Evolutionary conservation across 2,797 vertebrate species (phyloP), one percentile per base, ranked within the genome.

Genomic region (Anguilla anguilla): DNA sequence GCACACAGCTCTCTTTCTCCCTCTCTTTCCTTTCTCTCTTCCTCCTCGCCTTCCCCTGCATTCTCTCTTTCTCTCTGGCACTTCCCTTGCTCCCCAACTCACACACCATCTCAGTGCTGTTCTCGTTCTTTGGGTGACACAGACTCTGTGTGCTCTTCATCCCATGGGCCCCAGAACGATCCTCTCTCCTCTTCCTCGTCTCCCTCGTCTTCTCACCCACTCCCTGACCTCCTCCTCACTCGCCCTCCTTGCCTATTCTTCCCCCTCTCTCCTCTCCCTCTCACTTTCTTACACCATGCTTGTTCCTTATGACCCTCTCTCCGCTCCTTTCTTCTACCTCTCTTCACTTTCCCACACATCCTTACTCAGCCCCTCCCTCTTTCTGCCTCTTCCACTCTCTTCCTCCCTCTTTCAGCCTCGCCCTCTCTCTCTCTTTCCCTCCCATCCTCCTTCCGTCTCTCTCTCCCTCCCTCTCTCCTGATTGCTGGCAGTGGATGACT

Each of bases 401-500:
- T 19, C 67, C 61, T 46, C 64, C 35, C 64, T 53, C 77, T 83
- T 39, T 39, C 53, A 17, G 43, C 3, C 25, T 82, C 39, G 22
- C 81, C 49, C 46, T 10, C 9, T 9, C 49, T n/a, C 46, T 3
- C 46, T 46, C 43, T 22, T 6, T 1, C 72, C 72, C 67, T 77
- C 67, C 83, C 39, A 39, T 39, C 39, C 59, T 79, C 79, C 35
- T 35, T 88, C n/a, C 11, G 74, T 51, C 25, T 61, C 51, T 11
- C 74, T 88, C 85, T 86, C 83, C 53, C 19, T 61, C 67, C 39
- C 82, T 85, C n/a, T 57, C 19, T 81, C 85, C 51, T 31, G 28
- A 51, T 64, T 93, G 84, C 95, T 95, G 94, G 94, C 95, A 94
- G 92, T 92, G 93, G 94, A 95, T 96, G 95, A 95, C 92, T 94